Base-by-base conservation (phyloP, 2,797 vertebrate species). In the Pangasius sanitwongsei region DNA sequence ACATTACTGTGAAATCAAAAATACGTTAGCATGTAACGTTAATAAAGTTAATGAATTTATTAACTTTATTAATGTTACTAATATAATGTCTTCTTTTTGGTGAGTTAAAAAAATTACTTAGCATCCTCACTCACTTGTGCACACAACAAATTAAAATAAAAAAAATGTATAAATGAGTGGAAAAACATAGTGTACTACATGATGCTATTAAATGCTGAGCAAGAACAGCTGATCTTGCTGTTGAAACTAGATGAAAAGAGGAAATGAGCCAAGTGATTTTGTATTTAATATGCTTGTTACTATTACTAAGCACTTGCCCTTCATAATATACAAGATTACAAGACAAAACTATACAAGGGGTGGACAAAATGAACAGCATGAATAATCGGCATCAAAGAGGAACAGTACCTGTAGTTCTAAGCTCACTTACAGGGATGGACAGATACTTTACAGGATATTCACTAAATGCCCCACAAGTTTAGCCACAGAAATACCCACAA, bases 11-110 rank as follows among this genome's bases (percentile, higher is more conserved):
- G 67, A 69, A 34, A 69, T 69, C 15, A 70, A 41, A 12, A 2
- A 16, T 25, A 50, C 6, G 41, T 25, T 37, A 82, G 9, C 0
- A 81, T 13, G 28, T 18, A 50, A 34, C 50, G 57, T 37, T 59
- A 23, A 81, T 34, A 81, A 37, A 23, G 78, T 57, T 59, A 23
- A 4, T 59, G 9, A 55, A n/a, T 55, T 44, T 31, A 75, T 31
- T 55, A 55, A 80, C n/a, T 80, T 80, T 61, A 61, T 82, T 82
- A 61, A 61, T 28, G 20, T 59, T 78, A 80, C 3, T 55, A 55
- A 20, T 20, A 6, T 18, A 55, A 82, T 28, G 31, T 23, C 41
- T 41, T 28, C 11, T 23, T 31, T 48, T 12, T 31, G 1, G 20
- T 78, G 48, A 18, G 28, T 16, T n/a, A 15, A 3, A 16, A 57